phyloP scores from a whole-genome alignment of 2,888 invertebrate genomes.

The Drosophila nr. fundita region DNA sequence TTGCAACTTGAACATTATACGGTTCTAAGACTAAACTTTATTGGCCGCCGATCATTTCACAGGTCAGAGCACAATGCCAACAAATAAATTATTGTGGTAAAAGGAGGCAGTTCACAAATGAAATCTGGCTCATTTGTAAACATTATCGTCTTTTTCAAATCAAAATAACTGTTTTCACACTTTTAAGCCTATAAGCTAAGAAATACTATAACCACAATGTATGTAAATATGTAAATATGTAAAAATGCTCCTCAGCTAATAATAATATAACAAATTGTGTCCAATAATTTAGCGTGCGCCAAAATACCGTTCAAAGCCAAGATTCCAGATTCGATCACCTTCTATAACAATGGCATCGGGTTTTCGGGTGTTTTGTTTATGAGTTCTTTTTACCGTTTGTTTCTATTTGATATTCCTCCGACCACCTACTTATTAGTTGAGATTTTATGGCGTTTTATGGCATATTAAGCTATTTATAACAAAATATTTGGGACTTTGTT shows the following conservation, averaged over 20 bases:
- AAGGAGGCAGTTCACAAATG: conserved; percentile 8
- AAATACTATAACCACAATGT: conserved; percentile 13
- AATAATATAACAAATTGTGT: conserved; percentile 70
- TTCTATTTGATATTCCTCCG: conserved; percentile 39
- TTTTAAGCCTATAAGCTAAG: conserved; percentile 54
- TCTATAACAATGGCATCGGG: conserved; percentile 57
- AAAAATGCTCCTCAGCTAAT: conserved; percentile 8
- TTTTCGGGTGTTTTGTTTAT: conserved; percentile 59
- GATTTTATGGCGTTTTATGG: conserved; percentile 50
- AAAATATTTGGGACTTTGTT: conserved; percentile 60
- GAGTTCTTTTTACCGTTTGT: conserved; percentile 35
- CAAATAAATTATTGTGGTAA: conserved; percentile 29
- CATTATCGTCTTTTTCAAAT: conserved; percentile 43
- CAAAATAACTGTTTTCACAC: conserved; percentile 72
- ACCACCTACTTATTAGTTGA: conserved; percentile 51
- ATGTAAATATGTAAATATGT: conserved; percentile 35
- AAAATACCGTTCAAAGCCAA: conserved; percentile 68
- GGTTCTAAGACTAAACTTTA: conserved; percentile 12
- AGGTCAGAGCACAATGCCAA: conserved; percentile 20
- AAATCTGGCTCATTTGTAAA: conserved; percentile 36
- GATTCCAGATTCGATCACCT: conserved; percentile 24
- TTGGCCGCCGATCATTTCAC: conserved; percentile 34
- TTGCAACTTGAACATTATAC: conserved; percentile 11
- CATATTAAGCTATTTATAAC: conserved; percentile 63
- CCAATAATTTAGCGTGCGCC: conserved; percentile 77